Conservation (phyloP, 2,797 vertebrate species). For the Catharus ustulatus region DNA sequence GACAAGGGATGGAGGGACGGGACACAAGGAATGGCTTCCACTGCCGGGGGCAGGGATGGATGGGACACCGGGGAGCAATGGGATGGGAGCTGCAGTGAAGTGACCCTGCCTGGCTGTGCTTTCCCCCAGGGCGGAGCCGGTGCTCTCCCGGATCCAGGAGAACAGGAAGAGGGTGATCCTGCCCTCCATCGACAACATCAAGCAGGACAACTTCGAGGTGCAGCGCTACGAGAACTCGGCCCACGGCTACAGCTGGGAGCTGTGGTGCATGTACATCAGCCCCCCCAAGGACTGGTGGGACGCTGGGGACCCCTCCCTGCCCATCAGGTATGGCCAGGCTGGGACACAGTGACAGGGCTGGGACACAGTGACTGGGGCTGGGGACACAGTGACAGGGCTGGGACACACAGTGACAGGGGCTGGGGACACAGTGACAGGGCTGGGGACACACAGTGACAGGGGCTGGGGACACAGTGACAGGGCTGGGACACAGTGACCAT, state of each 20-base stretch:
- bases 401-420: rapidly evolving
- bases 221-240: slow-evolving; percentile 94
- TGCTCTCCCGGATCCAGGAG: slow-evolving; percentile 93
- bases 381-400: too few species aligned
- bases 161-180: slow-evolving; percentile 90
- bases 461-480: too few species aligned
- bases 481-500: rapidly evolving
- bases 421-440: neutral
- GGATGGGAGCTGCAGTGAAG: neutral
- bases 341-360: too few species aligned
- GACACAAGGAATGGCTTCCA: neutral
- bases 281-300: slow-evolving; percentile 98
- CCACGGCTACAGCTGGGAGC: slow-evolving; percentile 97
- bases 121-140: slow-evolving; percentile 91
- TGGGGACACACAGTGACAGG: too few species aligned
- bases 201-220: slow-evolving; percentile 92
- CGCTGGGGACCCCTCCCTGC: slow-evolving; percentile 89
- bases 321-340: slow-evolving; percentile 84
- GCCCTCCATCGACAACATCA: slow-evolving; percentile 98
- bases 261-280: slow-evolving; percentile 99
- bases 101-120: rapidly evolving
- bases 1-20: neutral
- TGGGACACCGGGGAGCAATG: rapidly evolving
- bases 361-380: too few species aligned
- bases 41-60: rapidly evolving